Conservation (phyloP, 2,113 vertebrate species). For the Myotis lucifugus region DNA sequence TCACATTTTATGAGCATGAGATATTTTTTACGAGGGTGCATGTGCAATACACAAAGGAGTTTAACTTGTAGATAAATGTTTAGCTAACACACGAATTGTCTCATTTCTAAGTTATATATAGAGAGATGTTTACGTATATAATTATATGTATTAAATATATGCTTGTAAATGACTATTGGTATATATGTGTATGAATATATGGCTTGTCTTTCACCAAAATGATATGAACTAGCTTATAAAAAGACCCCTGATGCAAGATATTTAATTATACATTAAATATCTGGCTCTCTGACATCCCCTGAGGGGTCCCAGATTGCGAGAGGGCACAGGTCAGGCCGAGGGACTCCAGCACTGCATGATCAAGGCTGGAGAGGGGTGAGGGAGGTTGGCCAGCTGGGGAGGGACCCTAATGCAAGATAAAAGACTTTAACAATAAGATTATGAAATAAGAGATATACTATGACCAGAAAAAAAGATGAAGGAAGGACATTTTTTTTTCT, state of each 20-base stretch:
- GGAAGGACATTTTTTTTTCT: not conserved
- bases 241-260: not conserved
- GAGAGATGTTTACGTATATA: not conserved
- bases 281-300: too few relatives aligned
- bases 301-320: too few relatives aligned
- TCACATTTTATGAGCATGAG: conserved; percentile 8
- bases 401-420: not conserved
- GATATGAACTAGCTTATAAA: not conserved
- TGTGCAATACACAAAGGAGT: not conserved
- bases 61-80: conserved; percentile 35
- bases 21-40: not conserved
- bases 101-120: not conserved
- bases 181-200: not conserved
- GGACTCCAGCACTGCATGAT: too few relatives aligned
- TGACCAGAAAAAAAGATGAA: not conserved
- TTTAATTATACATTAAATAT: too few relatives aligned
- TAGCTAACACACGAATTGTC: not conserved
- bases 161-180: not conserved
- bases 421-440: not conserved
- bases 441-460: not conserved
- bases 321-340: too few relatives aligned
- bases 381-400: too few relatives aligned
- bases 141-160: not conserved
- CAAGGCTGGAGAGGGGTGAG: rapidly evolving
- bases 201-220: not conserved